Percentiles rank a stretch among this genome's conserved stretches.
phyloP scores from a whole-genome alignment of 2,888 invertebrate species.

The Rhimphoctona megacephalus region DNA sequence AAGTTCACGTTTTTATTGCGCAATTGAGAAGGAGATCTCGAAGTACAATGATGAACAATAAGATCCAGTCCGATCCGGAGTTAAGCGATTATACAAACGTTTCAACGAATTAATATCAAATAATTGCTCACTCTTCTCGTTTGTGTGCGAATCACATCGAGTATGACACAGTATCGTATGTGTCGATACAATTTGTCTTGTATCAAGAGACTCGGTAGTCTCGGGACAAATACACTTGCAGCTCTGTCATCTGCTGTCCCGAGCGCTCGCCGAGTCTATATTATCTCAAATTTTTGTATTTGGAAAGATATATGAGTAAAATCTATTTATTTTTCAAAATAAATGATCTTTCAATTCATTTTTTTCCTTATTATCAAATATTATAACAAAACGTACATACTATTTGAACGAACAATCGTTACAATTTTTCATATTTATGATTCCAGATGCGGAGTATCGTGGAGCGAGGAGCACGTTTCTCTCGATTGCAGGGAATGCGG shows the following conservation, averaged over 20 bases:
- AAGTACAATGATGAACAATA: constrained; percentile 71
- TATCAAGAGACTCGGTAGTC: no score
- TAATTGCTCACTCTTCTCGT: constrained; percentile 39
- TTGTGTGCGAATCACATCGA: constrained; percentile 31
- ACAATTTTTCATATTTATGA: neutral
- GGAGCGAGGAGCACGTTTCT: constrained; percentile 92
- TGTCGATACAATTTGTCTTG: neutral
- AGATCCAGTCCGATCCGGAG: constrained; percentile 79
- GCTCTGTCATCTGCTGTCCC: no score
- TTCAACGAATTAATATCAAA: constrained; percentile 59
- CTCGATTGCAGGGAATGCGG: constrained; percentile 93
- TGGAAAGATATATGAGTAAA: neutral
- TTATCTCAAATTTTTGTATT: no score
- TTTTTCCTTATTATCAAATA: neutral
- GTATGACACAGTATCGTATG: neutral
- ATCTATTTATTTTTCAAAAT: neutral
- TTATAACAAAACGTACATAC: neutral
- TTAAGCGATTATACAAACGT: constrained; percentile 70
- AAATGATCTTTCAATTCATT: neutral
- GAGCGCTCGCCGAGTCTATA: no score
- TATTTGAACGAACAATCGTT: neutral
- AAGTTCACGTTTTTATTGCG: constrained; percentile 26
- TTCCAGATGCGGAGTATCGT: constrained; percentile 91
- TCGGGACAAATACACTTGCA: no score
- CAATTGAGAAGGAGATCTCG: constrained; percentile 15